Evolutionary conservation across 2,888 invertebrate species (phyloP), one percentile per base, ranked within the genome.

Genomic region (Eupithecia insigniata): DNA sequence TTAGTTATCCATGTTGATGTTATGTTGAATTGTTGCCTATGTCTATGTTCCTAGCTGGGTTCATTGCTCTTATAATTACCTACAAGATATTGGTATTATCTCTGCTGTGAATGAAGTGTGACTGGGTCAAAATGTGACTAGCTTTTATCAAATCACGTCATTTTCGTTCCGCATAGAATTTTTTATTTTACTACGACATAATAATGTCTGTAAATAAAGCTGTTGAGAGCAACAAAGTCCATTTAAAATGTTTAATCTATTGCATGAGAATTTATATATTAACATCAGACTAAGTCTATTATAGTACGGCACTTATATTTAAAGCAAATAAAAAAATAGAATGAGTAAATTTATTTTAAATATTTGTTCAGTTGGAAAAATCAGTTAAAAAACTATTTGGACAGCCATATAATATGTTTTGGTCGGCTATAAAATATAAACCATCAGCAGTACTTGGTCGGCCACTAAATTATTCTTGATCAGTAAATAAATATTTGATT

Each of bases 71-170:
- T 70, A 77, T 81, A 78, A 83, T 80, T 67, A n/a, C n/a, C n/a
- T n/a, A 74, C 68, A 72, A 73, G 78, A 62, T 62, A 62, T 62
- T 32, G 32, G 61, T 78, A 70, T 58, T 73, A 66, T 74, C 69
- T 32, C 76, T 61, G 73, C 72, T 76, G 34, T 76, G 72, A 80
- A 81, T 81, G 83, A 85, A 86, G 82, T 86, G 80, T 83, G 85
- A 85, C 82, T 86, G 80, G 87, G 90, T 90, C 89, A 91, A 85
- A 82, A 79, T 82, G 85, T 85, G 77, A 79, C 77, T 76, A 51
- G 79, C 77, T 78, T 78, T 87, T 90, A 90, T 90, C 89, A 84
- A 67, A 80, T 82, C 75, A 82, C 85, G 83, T 85, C 81, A 84
- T 81, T 82, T 81, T 78, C 79, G 75, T 81, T 80, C 75, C 74